Evolutionary conservation across 2,113 vertebrate genomes (phyloP).

Genomic region (Nycticorax nycticorax): DNA sequence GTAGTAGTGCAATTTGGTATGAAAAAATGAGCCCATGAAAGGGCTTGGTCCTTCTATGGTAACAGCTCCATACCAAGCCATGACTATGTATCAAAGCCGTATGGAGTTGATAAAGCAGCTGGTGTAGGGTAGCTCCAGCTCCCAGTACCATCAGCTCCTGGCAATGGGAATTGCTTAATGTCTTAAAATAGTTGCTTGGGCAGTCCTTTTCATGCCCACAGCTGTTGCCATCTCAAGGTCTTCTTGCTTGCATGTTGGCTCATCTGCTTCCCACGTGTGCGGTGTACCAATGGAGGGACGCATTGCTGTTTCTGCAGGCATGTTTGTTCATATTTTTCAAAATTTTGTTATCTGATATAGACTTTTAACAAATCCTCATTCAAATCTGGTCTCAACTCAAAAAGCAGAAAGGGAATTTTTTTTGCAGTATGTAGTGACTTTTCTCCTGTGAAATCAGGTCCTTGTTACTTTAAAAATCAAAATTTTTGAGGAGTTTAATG

Average conservation of each 20-base stretch:
- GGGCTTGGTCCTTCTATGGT: background rate
- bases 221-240: background rate
- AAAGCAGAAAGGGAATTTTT: background rate
- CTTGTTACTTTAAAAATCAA: background rate
- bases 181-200: background rate
- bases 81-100: background rate
- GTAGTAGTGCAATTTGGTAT: background rate
- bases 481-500: background rate
- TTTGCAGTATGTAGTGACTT: background rate
- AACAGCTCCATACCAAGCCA: background rate
- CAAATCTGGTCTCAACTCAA: background rate
- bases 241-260: background rate
- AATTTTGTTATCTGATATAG: background rate
- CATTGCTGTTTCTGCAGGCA: background rate
- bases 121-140: background rate
- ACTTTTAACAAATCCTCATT: background rate
- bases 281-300: background rate
- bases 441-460: background rate
- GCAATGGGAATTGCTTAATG: background rate
- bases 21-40: background rate
- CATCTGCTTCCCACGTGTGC: accelerated
- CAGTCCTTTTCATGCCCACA: background rate
- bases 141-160: background rate
- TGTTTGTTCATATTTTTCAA: background rate
- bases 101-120: background rate